Evolutionary conservation across 2,797 vertebrate genomes (phyloP), one percentile per base, ranked within the genome.

Genomic region (Phrynocephalus guinanensis): DNA sequence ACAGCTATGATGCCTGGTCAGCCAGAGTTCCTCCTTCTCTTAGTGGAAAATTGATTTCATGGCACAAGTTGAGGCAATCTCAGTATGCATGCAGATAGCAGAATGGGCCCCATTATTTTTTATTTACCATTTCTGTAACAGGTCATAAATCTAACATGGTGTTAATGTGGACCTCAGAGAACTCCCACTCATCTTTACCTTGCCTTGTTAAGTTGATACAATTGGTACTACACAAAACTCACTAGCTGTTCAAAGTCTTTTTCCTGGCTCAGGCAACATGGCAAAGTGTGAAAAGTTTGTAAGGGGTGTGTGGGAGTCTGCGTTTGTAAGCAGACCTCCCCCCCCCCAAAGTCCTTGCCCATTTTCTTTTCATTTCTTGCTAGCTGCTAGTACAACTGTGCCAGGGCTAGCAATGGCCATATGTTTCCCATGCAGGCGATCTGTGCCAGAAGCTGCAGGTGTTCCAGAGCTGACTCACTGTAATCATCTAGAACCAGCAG

Each of bases 111-210:
- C 48, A 63, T 86, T 90, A 56, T 88, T 56, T 15, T 38, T 15
- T 56, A 6, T 16, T 78, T n/a, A 88, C 84, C 48, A 82, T 2
- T 88, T 44, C 50, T 10, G 66, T 71, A 88, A 79, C 79, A 87
- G 71, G 26, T 75, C 85, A 83, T 56, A 77, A 88, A 87, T 76
- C 20, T 91, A 90, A 72, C 22, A 66, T 2, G 90, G 89, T 48
- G 26, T 76, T 75, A 89, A 86, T 88, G 92, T 91, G 75, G 24
- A 91, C 89, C 88, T 84, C 68, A 82, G 84, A 13, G 16, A 67
- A 48, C 16, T 16, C 52, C 26, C 48, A 2, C 81, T 48, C 33
- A 92, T 20, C n/a, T 86, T 90, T 91, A 85, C 75, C 44, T 82
- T 81, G 83, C 28, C 11, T 85, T 44, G n/a, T 52, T 72, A 81